Conservation (phyloP, 2,888 invertebrate species). For the Rhabditoides inermis region DNA sequence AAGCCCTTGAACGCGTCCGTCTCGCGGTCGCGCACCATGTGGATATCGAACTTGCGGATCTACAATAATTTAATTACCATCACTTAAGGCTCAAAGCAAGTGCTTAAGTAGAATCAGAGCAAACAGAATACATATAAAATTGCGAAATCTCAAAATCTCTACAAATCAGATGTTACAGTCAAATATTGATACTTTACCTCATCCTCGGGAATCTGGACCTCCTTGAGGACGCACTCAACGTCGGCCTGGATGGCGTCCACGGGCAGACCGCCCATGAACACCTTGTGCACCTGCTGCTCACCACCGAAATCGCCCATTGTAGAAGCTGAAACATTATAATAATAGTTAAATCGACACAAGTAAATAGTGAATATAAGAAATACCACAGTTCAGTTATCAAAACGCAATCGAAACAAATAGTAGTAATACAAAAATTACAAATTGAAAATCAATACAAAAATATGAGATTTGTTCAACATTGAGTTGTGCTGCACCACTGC, state of each 20-base stretch:
- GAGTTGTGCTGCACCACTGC: too few relatives aligned
- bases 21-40: constrained; percentile 35
- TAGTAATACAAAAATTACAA: too few relatives aligned
- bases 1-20: constrained; percentile 37
- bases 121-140: background rate
- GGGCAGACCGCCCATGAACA: constrained; percentile 26
- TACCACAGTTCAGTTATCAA: background rate
- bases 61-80: background rate
- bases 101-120: background rate
- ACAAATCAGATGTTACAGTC: background rate
- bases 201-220: background rate
- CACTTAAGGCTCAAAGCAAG: background rate
- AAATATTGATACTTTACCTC: background rate
- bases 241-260: constrained; percentile 18
- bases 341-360: background rate
- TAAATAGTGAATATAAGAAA: background rate
- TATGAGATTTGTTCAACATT: too few relatives aligned
- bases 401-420: too few relatives aligned
- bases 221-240: constrained; percentile 14
- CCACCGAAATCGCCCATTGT: too few relatives aligned
- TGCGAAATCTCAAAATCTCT: too few relatives aligned
- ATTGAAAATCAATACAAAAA: too few relatives aligned
- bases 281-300: constrained; percentile 3
- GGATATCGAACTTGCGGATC: constrained; percentile 20
- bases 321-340: too few relatives aligned